Base-by-base conservation (phyloP, 2,797 vertebrate species). In the Paramormyrops hopkinsi region DNA sequence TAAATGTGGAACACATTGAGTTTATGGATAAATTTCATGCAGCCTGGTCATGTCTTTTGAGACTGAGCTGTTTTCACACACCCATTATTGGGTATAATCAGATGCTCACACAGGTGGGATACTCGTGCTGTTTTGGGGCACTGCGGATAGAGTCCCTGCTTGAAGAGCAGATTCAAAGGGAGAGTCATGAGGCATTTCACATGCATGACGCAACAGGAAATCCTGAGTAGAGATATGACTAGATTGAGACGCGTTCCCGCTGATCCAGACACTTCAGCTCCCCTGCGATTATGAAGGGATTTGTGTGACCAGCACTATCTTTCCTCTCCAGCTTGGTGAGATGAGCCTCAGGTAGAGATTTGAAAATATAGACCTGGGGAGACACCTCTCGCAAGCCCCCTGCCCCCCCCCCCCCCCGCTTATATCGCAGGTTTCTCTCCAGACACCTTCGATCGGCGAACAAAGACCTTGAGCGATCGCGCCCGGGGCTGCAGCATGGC, bases 301-400 rank as follows among this genome's bases (percentile, higher is more conserved):
- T 93, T 93, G 92, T 62, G 90, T 65, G 7, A 92, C 90, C 89
- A 88, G 92, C 90, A 90, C 89, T 92, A 92, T 93, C 92, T 92
- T 79, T 90, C 48, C 51, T 86, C 90, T 83, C 90, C 92, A 92
- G 92, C 92, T 92, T 92, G 91, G 91, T 90, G 91, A 90, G 91
- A 82, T 86, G 56, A 89, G 33, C 92, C 91, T 91, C 82, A 53
- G 85, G 89, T 93, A 91, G 93, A 90, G 5, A 84, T 88, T 85
- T 53, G 37, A 25, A 76, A 89, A n/a, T 6, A 50, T 56, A 73
- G 84, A 90, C n/a, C 50, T 17, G n/a, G 51, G 85, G 87, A 89
- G 44, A 62, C 62, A 54, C 50, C 76, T 84, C 48, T 69, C 22
- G 25, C 25, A n/a, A 29, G 29, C 4, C 11, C 53, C 82, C 62